A percentile compares a stretch with the other conserved stretches of the same genome.
phyloP scores from a whole-genome alignment of 1,140 invertebrate species.

The Drosophila bocqueti region DNA sequence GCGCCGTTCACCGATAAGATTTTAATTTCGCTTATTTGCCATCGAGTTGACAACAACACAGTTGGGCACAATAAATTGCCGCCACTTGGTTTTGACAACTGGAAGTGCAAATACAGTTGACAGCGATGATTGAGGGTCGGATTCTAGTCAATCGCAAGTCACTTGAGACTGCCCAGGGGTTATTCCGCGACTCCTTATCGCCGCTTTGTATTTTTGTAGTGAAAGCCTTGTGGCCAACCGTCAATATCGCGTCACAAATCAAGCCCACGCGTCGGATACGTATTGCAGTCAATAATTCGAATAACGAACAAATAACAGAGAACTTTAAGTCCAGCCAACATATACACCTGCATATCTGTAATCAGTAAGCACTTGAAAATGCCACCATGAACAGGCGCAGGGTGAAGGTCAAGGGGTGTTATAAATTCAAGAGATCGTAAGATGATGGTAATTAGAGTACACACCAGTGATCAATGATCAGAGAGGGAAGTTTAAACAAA shows the following conservation, averaged over 20 bases:
- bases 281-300: neutral
- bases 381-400: constrained; percentile 3
- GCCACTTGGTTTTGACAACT: constrained; percentile 37
- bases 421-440: neutral
- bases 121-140: constrained; percentile 21
- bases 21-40: constrained; percentile 37
- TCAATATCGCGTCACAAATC: constrained; percentile 36
- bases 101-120: constrained; percentile 18
- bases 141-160: constrained; percentile 26
- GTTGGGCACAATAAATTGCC: constrained; percentile 29
- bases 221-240: constrained; percentile 30
- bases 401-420: neutral
- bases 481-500: too few species aligned
- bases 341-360: constrained; percentile 1
- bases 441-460: neutral
- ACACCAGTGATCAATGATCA: neutral
- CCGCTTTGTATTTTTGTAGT: neutral
- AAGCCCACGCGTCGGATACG: constrained; percentile 34
- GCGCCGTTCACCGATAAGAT: constrained; percentile 20
- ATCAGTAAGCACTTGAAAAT: constrained; percentile 11
- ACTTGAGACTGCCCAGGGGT: constrained; percentile 35
- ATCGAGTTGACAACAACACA: constrained; percentile 37
- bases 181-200: constrained; percentile 42
- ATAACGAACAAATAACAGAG: neutral
- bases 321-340: neutral